Conservation (phyloP, 2,113 vertebrate genomes). For the Anoplopoma fimbria region DNA sequence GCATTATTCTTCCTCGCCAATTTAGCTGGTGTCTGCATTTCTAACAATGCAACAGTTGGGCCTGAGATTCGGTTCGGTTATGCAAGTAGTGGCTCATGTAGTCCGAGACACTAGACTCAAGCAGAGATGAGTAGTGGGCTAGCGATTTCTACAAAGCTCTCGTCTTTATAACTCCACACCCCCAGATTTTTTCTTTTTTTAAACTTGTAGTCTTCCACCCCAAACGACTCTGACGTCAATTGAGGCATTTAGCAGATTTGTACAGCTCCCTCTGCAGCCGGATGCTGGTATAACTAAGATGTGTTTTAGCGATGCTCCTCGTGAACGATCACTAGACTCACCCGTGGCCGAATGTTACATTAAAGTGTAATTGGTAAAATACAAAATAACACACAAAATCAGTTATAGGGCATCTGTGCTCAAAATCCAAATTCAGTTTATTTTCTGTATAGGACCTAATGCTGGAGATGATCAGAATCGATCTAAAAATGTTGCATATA, state of each 20-base stretch:
- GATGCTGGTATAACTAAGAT: background rate
- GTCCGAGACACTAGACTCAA: background rate
- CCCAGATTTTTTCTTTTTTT: background rate
- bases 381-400: background rate
- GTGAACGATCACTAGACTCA: background rate
- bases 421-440: constrained; percentile 8
- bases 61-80: background rate
- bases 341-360: background rate
- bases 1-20: background rate
- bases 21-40: background rate
- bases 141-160: background rate
- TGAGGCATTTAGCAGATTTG: background rate
- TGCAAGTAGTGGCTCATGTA: background rate
- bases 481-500: constrained; percentile 10
- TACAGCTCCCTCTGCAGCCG: background rate
- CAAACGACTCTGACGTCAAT: background rate
- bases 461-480: constrained; percentile 19
- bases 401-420: background rate
- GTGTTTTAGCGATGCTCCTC: background rate
- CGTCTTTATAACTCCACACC: background rate
- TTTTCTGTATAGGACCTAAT: constrained; percentile 7
- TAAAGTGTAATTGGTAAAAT: background rate
- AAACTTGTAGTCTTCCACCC: background rate
- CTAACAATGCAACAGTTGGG: background rate
- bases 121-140: background rate